phyloP scores from a whole-genome alignment of 2,888 invertebrate genomes.

The Lathronympha strigana region DNA sequence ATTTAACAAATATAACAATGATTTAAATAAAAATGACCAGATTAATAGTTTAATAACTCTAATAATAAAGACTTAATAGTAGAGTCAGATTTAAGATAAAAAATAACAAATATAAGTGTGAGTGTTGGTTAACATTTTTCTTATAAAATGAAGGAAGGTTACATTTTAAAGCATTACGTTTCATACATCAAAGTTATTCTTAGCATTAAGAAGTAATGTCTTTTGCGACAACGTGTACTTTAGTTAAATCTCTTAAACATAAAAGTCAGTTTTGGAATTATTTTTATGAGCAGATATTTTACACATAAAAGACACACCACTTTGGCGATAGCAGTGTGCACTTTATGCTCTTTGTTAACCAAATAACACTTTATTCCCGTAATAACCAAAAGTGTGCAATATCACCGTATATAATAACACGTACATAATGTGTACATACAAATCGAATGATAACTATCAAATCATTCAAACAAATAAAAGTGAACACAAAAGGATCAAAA shows the following conservation, averaged over 20 bases:
- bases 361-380: conserved; percentile 56
- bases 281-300: conserved; percentile 61
- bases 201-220: conserved; percentile 77
- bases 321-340: conserved; percentile 70
- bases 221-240: conserved; percentile 79
- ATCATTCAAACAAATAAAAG: conserved; percentile 61
- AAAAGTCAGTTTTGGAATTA: conserved; percentile 67
- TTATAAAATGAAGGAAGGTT: conserved; percentile 68
- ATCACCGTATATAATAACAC: conserved; percentile 59
- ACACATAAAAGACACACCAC: conserved; percentile 52
- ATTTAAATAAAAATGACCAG: conserved; percentile 84
- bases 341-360: conserved; percentile 42
- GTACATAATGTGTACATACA: conserved; percentile 69
- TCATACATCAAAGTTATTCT: conserved; percentile 77
- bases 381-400: conserved; percentile 72
- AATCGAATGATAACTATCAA: conserved; percentile 56
- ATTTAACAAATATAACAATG: conserved; percentile 82
- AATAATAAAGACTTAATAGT: conserved; percentile 77
- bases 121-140: conserved; percentile 81
- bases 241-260: conserved; percentile 71
- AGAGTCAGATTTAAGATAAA: conserved; percentile 79
- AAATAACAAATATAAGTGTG: conserved; percentile 80
- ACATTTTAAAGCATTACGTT: conserved; percentile 78
- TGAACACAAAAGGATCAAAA: conserved; percentile 63
- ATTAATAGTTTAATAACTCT: conserved; percentile 81